These are phyloP conservation scores for Physocephala rufipes DNA, from an alignment of 2,888 invertebrate genomes.

Conservation along the genomic window DNA sequence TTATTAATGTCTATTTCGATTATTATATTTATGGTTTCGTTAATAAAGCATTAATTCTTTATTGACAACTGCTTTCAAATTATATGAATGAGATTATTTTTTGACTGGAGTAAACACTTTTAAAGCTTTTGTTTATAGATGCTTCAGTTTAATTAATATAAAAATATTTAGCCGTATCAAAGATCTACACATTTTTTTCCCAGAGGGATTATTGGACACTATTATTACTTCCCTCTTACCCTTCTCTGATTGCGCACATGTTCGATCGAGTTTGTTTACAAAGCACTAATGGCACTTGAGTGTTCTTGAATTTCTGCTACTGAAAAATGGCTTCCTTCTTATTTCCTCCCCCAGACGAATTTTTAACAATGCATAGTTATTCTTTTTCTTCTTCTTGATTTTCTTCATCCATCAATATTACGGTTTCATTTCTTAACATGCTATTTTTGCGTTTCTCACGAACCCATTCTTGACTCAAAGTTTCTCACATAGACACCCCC, in stretches of 20 bases:
- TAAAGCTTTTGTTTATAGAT: no score
- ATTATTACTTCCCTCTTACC: background rate
- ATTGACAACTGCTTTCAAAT: no score
- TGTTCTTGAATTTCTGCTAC: background rate
- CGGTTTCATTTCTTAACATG: background rate
- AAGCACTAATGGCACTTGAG: background rate
- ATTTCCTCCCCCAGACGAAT: background rate
- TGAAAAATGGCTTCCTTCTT: background rate
- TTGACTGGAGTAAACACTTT: no score
- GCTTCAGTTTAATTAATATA: no score
- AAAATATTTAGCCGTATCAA: no score
- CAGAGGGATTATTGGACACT: no score
- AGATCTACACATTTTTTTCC: no score
- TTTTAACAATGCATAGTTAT: no score
- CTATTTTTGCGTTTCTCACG: conserved; percentile 26
- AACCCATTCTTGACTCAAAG: background rate
- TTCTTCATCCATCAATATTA: background rate
- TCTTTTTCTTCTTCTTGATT: background rate
- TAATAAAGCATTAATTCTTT: no score
- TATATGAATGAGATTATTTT: no score
- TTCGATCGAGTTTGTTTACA: background rate
- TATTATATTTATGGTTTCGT: no score
- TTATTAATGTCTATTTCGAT: no score
- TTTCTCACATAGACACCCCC: background rate
- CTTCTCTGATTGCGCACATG: background rate